A percentile compares a stretch with the other conserved stretches of the same genome.
Evolutionary conservation across 92 coral and sea anemone genomes (phyloP).

Genomic region (Parazoanthus darwini): DNA sequence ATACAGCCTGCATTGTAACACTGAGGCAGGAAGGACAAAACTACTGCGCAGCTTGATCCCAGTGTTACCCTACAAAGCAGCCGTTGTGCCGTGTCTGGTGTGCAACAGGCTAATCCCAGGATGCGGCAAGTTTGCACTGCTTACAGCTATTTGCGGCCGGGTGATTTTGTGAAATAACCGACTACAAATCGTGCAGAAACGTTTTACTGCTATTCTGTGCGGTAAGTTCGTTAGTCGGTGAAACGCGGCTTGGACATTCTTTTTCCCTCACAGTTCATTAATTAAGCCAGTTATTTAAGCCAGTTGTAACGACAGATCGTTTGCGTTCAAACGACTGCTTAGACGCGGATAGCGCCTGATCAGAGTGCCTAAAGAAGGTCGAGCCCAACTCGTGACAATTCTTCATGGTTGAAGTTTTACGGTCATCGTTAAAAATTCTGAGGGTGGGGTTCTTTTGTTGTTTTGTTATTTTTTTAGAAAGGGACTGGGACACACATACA

Average conservation of each 20-base stretch:
- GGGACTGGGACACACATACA: no score
- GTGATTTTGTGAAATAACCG: conserved; percentile 6
- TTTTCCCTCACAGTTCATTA: neutral
- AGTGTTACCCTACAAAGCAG: conserved; percentile 56
- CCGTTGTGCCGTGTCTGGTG: conserved; percentile 60
- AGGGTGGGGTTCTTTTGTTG: no score
- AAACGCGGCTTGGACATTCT: neutral
- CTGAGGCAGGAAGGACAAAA: conserved; percentile 39
- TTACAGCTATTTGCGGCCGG: neutral
- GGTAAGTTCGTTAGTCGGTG: neutral
- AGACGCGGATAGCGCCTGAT: no score
- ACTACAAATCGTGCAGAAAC: neutral
- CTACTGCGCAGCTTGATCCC: conserved; percentile 50
- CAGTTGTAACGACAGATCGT: neutral
- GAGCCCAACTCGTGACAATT: no score
- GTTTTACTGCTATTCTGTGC: neutral
- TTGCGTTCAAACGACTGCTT: neutral
- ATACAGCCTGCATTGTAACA: conserved; percentile 38
- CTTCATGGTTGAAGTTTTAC: no score
- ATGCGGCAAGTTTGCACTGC: conserved; percentile 38
- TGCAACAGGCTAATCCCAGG: conserved; percentile 63
- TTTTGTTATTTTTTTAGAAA: no score
- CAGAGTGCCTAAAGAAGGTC: no score
- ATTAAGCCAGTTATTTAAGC: no score
- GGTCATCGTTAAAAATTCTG: no score